Evolutionary conservation across 2,113 vertebrate species (phyloP), one percentile per base, ranked within the genome.

Genomic region (Nansenia antarctica): DNA sequence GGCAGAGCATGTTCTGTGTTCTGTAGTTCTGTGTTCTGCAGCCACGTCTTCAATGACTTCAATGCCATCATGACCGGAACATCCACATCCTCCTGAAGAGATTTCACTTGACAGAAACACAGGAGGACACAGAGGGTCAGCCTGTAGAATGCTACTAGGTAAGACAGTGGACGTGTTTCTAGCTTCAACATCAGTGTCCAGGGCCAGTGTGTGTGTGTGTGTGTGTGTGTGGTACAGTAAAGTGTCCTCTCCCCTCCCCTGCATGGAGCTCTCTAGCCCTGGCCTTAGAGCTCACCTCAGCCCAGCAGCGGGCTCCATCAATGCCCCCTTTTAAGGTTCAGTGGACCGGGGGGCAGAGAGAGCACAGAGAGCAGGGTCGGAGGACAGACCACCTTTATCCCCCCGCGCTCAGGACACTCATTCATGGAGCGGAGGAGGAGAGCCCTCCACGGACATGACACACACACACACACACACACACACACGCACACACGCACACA

Each of bases 381-480:
- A 80, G 84, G 83, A 92, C 89, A 92, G 90, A 89, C 86, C 85
- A 87, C 82, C 90, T 91, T 92, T 92, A 89, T 92, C 76, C 80
- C n/a, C 39, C 72, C 78, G 29, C 74, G 79, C 79, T 91, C 82
- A 88, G 89, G 83, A 87, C 82, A 74, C 74, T 86, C 87, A 89
- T 91, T 92, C 91, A 92, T 91, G 32, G 67, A 81, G 74, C 24
- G 26, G 80, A 76, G 78, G 74, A 73, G 69, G 72, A 69, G 73
- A 69, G 67, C 70, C 75, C 77, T 79, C 83, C 49, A 65, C 27
- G 29, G 11, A 57, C 54, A 18, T 11, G 39, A 58, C 54, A 58
- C 27, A 61, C 27, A 69, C 67, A 72, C 76, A 72, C 65, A n/a
- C n/a, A n/a, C n/a, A n/a, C n/a, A 60, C 72, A 64, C 65, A 59